These are phyloP conservation scores for Cryptus viduatorius DNA, from an alignment of 2,888 invertebrate species.

Conservation along the genomic window DNA sequence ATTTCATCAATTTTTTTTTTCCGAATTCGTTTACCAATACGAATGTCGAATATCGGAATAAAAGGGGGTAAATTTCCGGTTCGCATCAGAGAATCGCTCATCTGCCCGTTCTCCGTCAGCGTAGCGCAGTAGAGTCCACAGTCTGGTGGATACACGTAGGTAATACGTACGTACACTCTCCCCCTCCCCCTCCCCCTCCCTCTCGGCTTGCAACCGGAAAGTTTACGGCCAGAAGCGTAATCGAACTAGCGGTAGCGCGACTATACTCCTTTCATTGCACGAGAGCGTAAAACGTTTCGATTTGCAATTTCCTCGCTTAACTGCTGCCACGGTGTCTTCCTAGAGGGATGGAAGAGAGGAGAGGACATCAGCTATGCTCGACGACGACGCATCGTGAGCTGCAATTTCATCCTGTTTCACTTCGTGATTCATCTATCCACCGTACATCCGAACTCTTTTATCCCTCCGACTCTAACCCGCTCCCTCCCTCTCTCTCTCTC, in stretches of 20 bases:
- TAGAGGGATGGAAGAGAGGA: slow-evolving; percentile 71
- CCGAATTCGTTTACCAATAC: slow-evolving; percentile 4
- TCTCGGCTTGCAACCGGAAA: slow-evolving; percentile 49
- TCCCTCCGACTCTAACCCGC: background rate
- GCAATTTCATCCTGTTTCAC: slow-evolving; percentile 28
- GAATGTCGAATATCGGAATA: background rate
- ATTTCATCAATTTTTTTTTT: slow-evolving; percentile 1
- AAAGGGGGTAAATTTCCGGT: slow-evolving; percentile 13
- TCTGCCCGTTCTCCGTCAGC: background rate
- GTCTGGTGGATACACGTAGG: slow-evolving; percentile 31
- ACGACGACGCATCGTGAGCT: slow-evolving; percentile 37
- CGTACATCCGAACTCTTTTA: background rate
- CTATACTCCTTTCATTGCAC: slow-evolving; percentile 77
- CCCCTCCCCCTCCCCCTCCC: background rate
- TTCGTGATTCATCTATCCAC: slow-evolving; percentile 21
- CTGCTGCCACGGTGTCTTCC: slow-evolving; percentile 74
- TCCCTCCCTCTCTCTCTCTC: background rate
- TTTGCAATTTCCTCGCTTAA: slow-evolving; percentile 81
- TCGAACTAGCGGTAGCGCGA: slow-evolving; percentile 73
- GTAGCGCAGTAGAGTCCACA: background rate
- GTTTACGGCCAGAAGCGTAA: slow-evolving; percentile 70
- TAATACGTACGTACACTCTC: slow-evolving; percentile 48
- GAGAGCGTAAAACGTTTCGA: slow-evolving; percentile 80
- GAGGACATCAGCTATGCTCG: slow-evolving; percentile 63
- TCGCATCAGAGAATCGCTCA: slow-evolving; percentile 17